phyloP scores from a whole-genome alignment of 2,113 vertebrate genomes.

The Nipponia nippon region DNA sequence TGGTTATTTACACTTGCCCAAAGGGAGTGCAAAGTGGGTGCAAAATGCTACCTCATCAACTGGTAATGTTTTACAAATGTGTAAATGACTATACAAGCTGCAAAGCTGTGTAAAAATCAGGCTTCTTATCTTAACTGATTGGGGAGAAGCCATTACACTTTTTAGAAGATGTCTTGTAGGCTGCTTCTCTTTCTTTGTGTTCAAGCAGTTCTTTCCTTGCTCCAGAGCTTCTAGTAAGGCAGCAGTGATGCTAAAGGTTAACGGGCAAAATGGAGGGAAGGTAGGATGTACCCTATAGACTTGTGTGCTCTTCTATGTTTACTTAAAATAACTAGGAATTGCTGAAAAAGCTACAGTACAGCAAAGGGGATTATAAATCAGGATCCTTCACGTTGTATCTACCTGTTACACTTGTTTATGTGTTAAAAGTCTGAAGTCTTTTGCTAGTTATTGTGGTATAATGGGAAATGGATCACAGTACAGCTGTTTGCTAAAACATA shows the following conservation, averaged over 20 bases:
- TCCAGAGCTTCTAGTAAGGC: accelerated
- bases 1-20: not conserved
- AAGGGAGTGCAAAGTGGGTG: not conserved
- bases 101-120: not conserved
- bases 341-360: not conserved
- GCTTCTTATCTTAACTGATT: not conserved
- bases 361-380: not conserved
- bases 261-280: not conserved
- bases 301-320: not conserved
- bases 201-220: not conserved
- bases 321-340: not conserved
- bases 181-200: accelerated
- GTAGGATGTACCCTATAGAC: not conserved
- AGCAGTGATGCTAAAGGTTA: not conserved
- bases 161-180: not conserved
- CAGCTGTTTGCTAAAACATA: not conserved
- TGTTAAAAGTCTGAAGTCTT: not conserved
- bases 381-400: accelerated
- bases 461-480: not conserved
- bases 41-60: not conserved
- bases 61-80: not conserved
- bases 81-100: not conserved
- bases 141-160: not conserved
- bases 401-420: accelerated
- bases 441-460: not conserved